Conservation (phyloP, 2,797 vertebrate genomes). For the Podarcis siculus region DNA sequence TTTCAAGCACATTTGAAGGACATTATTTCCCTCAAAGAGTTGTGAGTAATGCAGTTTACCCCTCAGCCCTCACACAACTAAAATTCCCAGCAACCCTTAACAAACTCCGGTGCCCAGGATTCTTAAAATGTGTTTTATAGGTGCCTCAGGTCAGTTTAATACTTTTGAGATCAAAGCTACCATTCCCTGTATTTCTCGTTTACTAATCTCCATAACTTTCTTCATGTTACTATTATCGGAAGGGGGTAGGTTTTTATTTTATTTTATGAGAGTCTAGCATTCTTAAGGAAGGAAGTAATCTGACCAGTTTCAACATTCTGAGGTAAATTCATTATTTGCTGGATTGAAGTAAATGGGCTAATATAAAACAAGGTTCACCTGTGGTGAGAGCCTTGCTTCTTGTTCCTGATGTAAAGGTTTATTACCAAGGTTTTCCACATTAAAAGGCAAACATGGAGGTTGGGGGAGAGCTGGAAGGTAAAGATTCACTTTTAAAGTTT, state of each 20-base stretch:
- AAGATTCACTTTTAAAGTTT: slow-evolving; percentile 52
- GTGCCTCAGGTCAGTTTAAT: background rate
- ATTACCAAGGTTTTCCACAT: slow-evolving; percentile 28
- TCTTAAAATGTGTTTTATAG: too few relatives aligned
- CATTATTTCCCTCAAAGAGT: too few relatives aligned
- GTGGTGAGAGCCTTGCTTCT: background rate
- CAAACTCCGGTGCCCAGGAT: too few relatives aligned
- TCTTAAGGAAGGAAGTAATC: background rate
- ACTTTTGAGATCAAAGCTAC: background rate
- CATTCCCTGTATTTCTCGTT: background rate
- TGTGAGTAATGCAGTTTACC: too few relatives aligned
- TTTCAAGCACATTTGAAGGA: too few relatives aligned
- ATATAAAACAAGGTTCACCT: slow-evolving; percentile 9
- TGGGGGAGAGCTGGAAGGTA: slow-evolving; percentile 72
- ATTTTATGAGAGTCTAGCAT: background rate
- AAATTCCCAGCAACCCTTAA: too few relatives aligned
- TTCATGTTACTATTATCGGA: background rate
- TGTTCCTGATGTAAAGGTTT: slow-evolving; percentile 6
- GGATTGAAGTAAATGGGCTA: background rate
- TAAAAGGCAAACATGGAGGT: slow-evolving; percentile 56
- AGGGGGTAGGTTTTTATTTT: background rate
- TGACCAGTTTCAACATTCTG: background rate
- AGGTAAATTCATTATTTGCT: background rate
- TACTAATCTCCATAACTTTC: background rate
- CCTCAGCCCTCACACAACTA: too few relatives aligned